Base-by-base conservation (phyloP, 2,888 invertebrate genomes). In the Leistus spinibarbis region DNA sequence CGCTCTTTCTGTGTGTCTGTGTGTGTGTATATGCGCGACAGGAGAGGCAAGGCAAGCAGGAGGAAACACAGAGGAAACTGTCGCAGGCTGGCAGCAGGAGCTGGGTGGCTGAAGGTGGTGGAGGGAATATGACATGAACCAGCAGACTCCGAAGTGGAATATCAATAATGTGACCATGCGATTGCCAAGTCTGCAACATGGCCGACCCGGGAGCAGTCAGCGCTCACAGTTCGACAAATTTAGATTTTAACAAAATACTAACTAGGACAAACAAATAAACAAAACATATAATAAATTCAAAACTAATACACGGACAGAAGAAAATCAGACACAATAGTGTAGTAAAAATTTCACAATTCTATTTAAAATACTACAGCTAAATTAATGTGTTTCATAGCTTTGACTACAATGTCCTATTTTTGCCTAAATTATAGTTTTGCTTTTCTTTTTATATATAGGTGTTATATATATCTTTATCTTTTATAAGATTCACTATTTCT, bases 91-190 rank as follows among this genome's bases (percentile, higher is more conserved):
- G 69, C n/a, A n/a, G 66, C 20, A 69, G 76, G 77, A 76, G 77
- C 77, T 70, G 68, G 60, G 77, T 73, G 77, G 77, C 76, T 66
- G 77, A 76, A 75, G 67, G 69, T 56, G 79, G 75, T 77, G 79
- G 70, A 57, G 81, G 80, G 80, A 79, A 80, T 81, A 82, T 82
- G 81, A 83, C 83, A 83, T 81, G 83, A 83, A 84, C 83, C 83
- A 83, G 84, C 84, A 69, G 69, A 40, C 54, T 83, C 83, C 83
- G 80, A 83, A 84, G 83, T 83, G 82, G 84, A 85, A 85, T 85
- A 85, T 85, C 85, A 85, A 85, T 85, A 84, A 84, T 85, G 84
- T 84, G 85, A 85, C 84, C 84, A 84, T 83, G 84, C 83, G 84
- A 83, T 84, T 84, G 83, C 83, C 82, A 82, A 82, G 83, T 79